Conservation (phyloP, 2,113 vertebrate species). For the Eulacestoma nigropectus region DNA sequence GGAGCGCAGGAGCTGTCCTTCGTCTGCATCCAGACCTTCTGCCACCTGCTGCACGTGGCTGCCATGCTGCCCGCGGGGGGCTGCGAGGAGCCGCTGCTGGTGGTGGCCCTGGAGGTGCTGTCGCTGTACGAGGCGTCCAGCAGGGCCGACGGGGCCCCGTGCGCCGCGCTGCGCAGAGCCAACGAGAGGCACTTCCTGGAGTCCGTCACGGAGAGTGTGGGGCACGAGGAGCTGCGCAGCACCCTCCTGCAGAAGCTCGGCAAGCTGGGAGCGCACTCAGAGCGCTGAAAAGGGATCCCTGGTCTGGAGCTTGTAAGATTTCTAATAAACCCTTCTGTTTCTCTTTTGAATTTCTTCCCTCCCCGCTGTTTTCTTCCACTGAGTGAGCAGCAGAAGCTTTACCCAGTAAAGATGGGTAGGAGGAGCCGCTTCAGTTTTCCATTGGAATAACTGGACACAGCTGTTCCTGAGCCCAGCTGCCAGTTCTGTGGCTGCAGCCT, state of each 20-base stretch:
- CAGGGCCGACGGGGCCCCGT: slow-evolving; percentile 64
- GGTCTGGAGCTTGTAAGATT: not conserved
- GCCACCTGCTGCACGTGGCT: slow-evolving; percentile 88
- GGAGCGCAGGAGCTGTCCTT: slow-evolving; percentile 81
- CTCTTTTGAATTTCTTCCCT: not conserved
- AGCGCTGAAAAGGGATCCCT: not conserved
- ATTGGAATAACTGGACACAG: not conserved
- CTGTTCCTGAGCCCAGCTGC: not conserved
- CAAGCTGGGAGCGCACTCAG: slow-evolving; percentile 69
- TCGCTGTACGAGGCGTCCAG: slow-evolving; percentile 80
- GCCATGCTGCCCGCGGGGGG: slow-evolving; percentile 82
- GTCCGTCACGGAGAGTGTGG: slow-evolving; percentile 79
- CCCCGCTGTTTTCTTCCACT: not conserved
- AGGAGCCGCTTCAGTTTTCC: not conserved
- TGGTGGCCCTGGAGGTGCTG: slow-evolving; percentile 86
- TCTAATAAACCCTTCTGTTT: slow-evolving; percentile 55
- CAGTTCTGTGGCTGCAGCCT: not conserved
- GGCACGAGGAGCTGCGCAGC: slow-evolving; percentile 75
- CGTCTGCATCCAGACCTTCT: slow-evolving; percentile 88
- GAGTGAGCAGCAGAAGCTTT: not conserved
- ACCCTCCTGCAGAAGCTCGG: slow-evolving; percentile 90
- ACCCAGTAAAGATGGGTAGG: rapidly evolving
- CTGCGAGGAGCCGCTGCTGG: slow-evolving; percentile 77
- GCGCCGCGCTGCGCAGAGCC: slow-evolving; percentile 74
- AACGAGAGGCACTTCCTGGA: slow-evolving; percentile 87